phyloP scores from a whole-genome alignment of 2,888 invertebrate species.

The Nowickia ferox region DNA sequence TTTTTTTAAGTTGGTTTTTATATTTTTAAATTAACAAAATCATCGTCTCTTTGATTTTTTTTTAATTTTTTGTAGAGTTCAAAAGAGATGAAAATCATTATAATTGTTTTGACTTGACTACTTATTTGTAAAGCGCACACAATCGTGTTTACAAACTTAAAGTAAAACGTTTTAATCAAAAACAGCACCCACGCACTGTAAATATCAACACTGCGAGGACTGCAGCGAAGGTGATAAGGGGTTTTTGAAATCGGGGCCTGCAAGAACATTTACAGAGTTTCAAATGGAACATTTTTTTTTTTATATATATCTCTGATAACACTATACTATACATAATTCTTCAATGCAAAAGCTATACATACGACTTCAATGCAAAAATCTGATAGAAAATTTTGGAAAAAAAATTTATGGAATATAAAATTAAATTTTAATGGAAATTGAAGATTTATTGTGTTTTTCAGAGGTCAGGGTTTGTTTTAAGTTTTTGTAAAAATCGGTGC shows the following conservation, averaged over 20 bases:
- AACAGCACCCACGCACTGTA: constrained; percentile 41
- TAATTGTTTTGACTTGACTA: constrained; percentile 67
- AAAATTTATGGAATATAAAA: too few relatives aligned
- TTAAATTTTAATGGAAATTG: too few relatives aligned
- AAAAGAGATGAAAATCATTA: constrained; percentile 45
- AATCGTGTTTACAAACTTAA: constrained; percentile 25
- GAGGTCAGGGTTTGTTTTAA: too few relatives aligned
- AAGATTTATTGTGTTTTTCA: too few relatives aligned
- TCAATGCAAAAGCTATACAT: too few relatives aligned
- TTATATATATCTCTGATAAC: too few relatives aligned
- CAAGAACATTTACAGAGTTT: neutral
- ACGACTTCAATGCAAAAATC: too few relatives aligned
- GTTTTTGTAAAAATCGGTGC: too few relatives aligned
- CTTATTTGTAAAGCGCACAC: constrained; percentile 50
- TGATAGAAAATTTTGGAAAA: too few relatives aligned
- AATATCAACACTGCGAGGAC: neutral
- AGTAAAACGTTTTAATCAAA: constrained; percentile 34
- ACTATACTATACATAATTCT: too few relatives aligned
- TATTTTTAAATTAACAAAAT: constrained; percentile 40
- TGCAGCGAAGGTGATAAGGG: neutral
- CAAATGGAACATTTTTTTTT: too few relatives aligned
- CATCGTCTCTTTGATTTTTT: constrained; percentile 36
- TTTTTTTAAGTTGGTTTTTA: constrained; percentile 4
- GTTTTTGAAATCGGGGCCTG: neutral
- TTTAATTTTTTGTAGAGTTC: neutral